Percentiles rank a stretch among this genome's conserved stretches.
Conservation (phyloP, 2,113 vertebrate species). For the Phasianus colchicus region DNA sequence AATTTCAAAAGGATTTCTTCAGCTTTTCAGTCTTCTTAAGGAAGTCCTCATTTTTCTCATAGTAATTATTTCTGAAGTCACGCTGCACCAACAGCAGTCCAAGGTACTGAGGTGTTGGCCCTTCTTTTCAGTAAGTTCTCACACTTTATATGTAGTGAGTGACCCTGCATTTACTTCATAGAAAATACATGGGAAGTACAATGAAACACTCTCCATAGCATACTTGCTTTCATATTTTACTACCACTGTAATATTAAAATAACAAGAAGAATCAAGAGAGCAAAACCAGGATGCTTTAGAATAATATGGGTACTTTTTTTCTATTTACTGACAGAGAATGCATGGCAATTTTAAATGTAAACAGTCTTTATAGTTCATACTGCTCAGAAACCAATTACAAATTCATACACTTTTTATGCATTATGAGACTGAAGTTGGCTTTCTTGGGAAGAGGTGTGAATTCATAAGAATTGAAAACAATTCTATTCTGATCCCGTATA, state of each 20-base stretch:
- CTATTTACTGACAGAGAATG: background rate
- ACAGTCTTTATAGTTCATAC: background rate
- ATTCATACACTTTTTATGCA: accelerated
- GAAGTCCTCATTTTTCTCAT: background rate
- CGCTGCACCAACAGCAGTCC: background rate
- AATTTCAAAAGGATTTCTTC: background rate
- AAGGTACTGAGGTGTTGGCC: background rate
- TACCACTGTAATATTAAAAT: background rate
- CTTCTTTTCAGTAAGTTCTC: background rate
- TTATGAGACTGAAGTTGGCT: background rate
- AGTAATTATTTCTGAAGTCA: background rate
- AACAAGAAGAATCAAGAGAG: background rate
- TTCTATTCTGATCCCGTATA: background rate
- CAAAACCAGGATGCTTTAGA: background rate
- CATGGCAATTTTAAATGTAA: background rate
- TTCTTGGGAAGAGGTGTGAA: background rate
- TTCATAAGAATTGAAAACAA: background rate
- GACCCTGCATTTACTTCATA: background rate
- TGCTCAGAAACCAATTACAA: background rate
- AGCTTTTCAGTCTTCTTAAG: background rate
- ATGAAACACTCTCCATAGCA: background rate
- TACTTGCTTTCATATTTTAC: background rate
- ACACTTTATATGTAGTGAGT: background rate
- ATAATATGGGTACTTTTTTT: background rate
- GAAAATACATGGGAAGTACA: background rate